Evolutionary conservation across 2,113 vertebrate genomes (phyloP).

Genomic region (Procavia capensis): DNA sequence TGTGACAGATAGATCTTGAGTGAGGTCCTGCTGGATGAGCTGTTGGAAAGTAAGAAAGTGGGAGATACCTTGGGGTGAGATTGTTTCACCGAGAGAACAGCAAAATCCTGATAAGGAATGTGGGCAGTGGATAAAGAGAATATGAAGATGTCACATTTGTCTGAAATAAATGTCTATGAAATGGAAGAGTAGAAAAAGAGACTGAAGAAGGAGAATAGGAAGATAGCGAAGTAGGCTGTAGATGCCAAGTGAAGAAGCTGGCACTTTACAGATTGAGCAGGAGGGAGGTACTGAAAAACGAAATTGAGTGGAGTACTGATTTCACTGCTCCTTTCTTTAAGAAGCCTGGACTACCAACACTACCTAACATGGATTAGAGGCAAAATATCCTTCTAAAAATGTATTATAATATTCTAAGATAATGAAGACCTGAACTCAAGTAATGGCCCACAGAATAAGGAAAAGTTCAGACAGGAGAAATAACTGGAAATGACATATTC

Average conservation of each 20-base stretch:
- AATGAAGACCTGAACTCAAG: neutral
- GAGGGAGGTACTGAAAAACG: neutral
- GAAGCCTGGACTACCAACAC: neutral
- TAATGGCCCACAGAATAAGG: neutral
- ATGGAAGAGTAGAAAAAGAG: neutral
- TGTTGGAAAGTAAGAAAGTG: neutral
- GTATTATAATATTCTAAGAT: neutral
- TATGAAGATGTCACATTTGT: neutral
- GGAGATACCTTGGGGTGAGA: neutral
- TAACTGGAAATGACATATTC: neutral
- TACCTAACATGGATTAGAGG: neutral
- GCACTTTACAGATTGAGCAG: neutral
- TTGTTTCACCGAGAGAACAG: neutral
- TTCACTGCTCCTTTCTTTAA: rapidly evolving
- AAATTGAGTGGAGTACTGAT: neutral
- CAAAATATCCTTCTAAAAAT: neutral
- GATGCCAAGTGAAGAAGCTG: neutral
- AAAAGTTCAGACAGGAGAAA: neutral
- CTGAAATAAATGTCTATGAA: neutral
- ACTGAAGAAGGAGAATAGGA: neutral
- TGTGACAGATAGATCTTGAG: neutral
- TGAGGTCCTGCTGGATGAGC: neutral
- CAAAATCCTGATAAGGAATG: neutral
- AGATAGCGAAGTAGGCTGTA: neutral
- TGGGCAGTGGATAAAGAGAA: neutral